Conservation (phyloP, 2,888 invertebrate species). For the Anthophora plumipes region DNA sequence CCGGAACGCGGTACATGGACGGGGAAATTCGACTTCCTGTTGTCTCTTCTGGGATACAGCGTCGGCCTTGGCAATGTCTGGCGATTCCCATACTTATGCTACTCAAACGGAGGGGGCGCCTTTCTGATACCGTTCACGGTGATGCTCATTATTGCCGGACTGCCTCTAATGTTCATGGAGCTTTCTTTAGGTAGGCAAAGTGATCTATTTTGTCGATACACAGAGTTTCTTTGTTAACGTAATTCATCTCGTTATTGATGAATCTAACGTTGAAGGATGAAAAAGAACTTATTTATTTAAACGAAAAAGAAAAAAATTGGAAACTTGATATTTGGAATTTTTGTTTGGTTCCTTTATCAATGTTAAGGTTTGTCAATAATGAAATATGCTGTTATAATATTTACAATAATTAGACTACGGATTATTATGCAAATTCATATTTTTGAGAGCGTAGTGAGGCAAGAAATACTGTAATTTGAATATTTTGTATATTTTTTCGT, state of each 20-base stretch:
- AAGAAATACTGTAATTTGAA: too few relatives aligned
- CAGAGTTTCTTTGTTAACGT: not conserved
- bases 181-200: constrained; percentile 88
- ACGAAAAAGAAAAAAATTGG: too few relatives aligned
- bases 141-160: constrained; percentile 92
- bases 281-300: not conserved
- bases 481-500: too few relatives aligned
- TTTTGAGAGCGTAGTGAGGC: too few relatives aligned
- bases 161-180: constrained; percentile 94
- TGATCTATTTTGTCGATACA: not conserved
- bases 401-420: too few relatives aligned
- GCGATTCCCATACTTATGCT: constrained; percentile 91
- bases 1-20: constrained; percentile 91
- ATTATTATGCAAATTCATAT: too few relatives aligned
- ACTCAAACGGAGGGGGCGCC: constrained; percentile 92
- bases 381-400: too few relatives aligned
- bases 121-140: constrained; percentile 94
- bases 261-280: not conserved
- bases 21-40: constrained; percentile 90
- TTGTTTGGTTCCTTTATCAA: too few relatives aligned
- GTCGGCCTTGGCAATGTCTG: constrained; percentile 91
- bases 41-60: constrained; percentile 90
- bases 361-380: too few relatives aligned
- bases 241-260: not conserved
- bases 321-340: too few relatives aligned